phyloP scores from a whole-genome alignment of 2,113 vertebrate genomes.

The Laterallus jamaicensis region DNA sequence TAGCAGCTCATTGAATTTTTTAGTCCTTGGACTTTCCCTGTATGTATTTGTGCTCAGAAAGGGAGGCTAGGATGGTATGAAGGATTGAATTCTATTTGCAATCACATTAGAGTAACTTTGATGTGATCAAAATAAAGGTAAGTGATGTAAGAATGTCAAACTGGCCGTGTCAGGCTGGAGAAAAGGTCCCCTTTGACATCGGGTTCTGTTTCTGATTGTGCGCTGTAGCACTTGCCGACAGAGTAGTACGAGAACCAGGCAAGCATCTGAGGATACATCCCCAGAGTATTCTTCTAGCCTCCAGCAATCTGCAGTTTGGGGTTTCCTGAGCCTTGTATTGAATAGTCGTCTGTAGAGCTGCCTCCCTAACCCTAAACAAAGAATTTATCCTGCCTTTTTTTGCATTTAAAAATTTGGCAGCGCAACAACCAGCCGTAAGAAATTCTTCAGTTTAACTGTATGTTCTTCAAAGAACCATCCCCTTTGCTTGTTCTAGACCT shows the following conservation, averaged over 20 bases:
- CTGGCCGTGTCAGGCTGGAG: background rate
- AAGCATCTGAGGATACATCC: background rate
- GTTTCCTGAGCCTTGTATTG: background rate
- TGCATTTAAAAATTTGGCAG: background rate
- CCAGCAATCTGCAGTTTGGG: background rate
- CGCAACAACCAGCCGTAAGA: background rate
- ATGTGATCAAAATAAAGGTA: background rate
- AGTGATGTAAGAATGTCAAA: background rate
- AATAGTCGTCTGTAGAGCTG: background rate
- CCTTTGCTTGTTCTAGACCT: background rate
- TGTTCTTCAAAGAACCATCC: background rate
- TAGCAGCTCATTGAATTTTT: background rate
- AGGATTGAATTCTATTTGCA: background rate
- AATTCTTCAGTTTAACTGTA: background rate
- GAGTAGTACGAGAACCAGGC: background rate
- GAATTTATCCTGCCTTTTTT: background rate
- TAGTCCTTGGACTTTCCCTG: background rate
- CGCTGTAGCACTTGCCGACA: background rate
- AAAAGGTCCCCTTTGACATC: background rate
- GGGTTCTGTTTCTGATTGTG: background rate
- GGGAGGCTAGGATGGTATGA: background rate
- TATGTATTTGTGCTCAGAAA: background rate
- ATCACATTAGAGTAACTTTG: background rate
- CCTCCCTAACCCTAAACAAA: background rate
- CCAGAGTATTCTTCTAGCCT: background rate